These are phyloP conservation scores for Smutsia temminckii DNA, from an alignment of 2,797 vertebrate species.

Conservation along the genomic window DNA sequence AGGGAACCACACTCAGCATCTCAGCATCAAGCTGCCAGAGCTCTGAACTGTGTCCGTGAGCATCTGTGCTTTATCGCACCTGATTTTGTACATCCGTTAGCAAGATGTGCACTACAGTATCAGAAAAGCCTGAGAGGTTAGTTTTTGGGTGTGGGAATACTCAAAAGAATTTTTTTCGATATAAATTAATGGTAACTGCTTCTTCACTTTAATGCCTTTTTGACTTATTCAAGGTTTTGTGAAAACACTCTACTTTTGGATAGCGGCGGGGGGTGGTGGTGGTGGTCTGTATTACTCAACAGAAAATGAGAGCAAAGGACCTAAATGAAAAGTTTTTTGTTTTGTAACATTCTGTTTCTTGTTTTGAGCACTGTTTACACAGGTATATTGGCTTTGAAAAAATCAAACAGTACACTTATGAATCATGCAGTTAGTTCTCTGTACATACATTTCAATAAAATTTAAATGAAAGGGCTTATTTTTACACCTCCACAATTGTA, in stretches of 20 bases:
- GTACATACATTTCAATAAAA: constrained; percentile 25
- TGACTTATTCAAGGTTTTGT: background rate
- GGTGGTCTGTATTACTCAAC: background rate
- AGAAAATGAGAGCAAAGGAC: constrained; percentile 29
- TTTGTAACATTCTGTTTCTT: background rate
- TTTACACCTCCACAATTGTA: background rate
- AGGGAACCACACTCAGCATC: background rate
- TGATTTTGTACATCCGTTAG: background rate
- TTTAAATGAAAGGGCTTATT: constrained; percentile 1
- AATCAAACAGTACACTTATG: background rate
- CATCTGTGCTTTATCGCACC: background rate
- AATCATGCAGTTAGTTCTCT: background rate
- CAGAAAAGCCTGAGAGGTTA: background rate
- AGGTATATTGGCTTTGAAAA: background rate
- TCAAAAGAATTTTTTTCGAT: background rate
- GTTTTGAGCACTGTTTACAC: background rate
- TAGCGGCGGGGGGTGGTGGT: background rate
- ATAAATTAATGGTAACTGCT: background rate
- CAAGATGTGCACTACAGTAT: background rate
- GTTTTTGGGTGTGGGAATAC: background rate
- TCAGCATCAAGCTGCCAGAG: background rate
- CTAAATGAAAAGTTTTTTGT: background rate
- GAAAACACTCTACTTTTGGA: background rate
- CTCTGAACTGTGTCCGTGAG: background rate
- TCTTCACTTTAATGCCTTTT: background rate